Conservation (phyloP, 1,140 invertebrate species). For the Neuroterus valhalla region DNA sequence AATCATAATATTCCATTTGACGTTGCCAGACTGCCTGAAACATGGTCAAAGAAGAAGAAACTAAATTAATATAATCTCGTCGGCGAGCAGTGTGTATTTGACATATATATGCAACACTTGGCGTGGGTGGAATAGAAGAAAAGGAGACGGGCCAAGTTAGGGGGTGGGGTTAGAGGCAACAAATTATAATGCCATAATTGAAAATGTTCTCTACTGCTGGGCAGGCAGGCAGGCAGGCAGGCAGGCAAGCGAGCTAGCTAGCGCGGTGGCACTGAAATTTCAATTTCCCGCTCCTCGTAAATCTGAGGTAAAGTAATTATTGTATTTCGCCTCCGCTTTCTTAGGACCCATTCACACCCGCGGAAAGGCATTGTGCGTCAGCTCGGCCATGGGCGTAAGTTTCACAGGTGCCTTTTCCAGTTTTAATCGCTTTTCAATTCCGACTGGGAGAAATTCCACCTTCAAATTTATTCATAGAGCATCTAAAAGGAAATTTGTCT, state of each 20-base stretch:
- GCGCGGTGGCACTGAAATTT: constrained; percentile 69
- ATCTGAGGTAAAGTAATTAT: constrained; percentile 74
- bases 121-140: constrained; percentile 37
- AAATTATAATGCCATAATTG: constrained; percentile 74
- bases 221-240: constrained; percentile 33
- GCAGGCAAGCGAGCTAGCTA: constrained; percentile 44
- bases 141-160: constrained; percentile 5
- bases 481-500: too few species aligned
- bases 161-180: constrained; percentile 56
- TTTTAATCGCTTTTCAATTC: constrained; percentile 63
- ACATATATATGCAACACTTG: constrained; percentile 46
- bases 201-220: constrained; percentile 68
- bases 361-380: constrained; percentile 67
- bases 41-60: constrained; percentile 68
- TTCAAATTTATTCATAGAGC: background rate
- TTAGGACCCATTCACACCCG: constrained; percentile 68
- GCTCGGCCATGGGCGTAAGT: constrained; percentile 68
- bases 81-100: constrained; percentile 57
- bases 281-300: constrained; percentile 73
- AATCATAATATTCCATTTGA: constrained; percentile 43
- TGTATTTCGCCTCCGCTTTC: constrained; percentile 72
- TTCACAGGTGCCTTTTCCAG: constrained; percentile 57
- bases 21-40: constrained; percentile 43
- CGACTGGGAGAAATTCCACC: constrained; percentile 13
- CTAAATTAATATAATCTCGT: constrained; percentile 73